Base-by-base conservation (phyloP, 2,113 vertebrate species). In the Setophaga petechia region DNA sequence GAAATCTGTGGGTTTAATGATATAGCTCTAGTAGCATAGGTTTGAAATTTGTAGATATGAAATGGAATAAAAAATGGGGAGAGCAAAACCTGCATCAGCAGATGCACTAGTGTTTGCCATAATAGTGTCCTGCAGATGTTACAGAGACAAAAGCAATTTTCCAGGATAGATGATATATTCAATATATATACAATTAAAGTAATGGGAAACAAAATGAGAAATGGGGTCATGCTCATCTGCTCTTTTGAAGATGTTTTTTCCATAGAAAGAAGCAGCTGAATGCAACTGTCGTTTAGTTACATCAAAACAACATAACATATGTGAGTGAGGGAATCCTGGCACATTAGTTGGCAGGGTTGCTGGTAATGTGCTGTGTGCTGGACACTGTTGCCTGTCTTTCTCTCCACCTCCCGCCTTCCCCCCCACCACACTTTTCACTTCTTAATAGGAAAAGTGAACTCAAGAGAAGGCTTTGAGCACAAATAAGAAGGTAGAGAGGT, bases 191-290 rank as follows among this genome's bases (percentile, higher is more conserved):
- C 80, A 94, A 94, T 96, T 95, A 95, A 95, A 95, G 78, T 93
- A 97, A 93, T 77, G 83, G 90, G 93, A 96, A 97, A 96, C 78
- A 96, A 96, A 95, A 95, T 41, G 62, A 91, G 54, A 95, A 95
- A 92, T 20, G 77, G 90, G 95, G 93, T 96, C 93, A 90, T 0
- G 31, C 86, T 96, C 91, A 95, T 96, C 78, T 89, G 87, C 81
- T 87, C 95, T 95, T 96, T 90, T 97, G 94, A 97, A 94, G 94
- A 95, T 76, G 39, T 72, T 92, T 96, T 97, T 96, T 95, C 94
- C 94, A 86, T 88, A 85, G 91, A 97, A 96, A 93, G 52, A 83
- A 96, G 93, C 95, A 97, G 96, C 95, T 97, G 96, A 97, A 93
- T 52, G 88, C 91, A 94, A 97, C 86, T 95, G 94, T 92, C 39